These are phyloP conservation scores for Leptoclinus maculatus DNA, from an alignment of 2,797 vertebrate species.

Conservation along the genomic window DNA sequence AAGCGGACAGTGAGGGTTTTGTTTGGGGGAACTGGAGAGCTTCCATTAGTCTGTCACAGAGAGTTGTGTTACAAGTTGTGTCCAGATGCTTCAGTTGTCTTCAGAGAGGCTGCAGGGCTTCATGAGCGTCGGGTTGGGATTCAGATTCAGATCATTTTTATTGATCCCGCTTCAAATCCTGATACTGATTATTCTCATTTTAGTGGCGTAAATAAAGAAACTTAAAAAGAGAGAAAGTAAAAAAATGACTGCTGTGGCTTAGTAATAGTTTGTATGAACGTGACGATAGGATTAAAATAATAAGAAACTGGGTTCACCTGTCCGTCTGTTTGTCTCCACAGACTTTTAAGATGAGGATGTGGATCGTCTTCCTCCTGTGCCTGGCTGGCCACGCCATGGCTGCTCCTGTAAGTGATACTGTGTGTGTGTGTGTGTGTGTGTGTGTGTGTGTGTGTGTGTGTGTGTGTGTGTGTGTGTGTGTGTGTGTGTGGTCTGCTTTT, in stretches of 20 bases:
- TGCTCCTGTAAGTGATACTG: conserved; percentile 88
- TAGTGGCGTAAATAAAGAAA: not conserved
- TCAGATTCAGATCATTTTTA: not conserved
- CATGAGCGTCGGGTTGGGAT: not conserved
- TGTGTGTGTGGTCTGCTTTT: conserved; percentile 5
- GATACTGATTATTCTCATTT: not conserved
- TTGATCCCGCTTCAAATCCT: not conserved
- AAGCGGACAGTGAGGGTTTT: conserved; percentile 45
- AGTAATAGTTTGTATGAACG: not conserved
- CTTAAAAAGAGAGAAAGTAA: not conserved
- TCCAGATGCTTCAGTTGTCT: conserved; percentile 20
- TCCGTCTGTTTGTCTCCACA: conserved; percentile 68
- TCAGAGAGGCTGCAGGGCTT: not conserved
- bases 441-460: conserved; percentile 4
- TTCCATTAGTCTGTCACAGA: conserved; percentile 13
- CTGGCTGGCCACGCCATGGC: conserved; percentile 93
- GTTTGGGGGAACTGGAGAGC: conserved; percentile 37
- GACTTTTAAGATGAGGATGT: conserved; percentile 93
- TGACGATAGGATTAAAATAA: not conserved
- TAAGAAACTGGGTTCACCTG: not conserved
- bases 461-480: conserved; percentile 15
- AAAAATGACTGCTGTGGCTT: not conserved
- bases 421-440: conserved; percentile 28
- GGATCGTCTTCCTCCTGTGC: conserved; percentile 96
- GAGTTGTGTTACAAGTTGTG: conserved; percentile 2